Percentiles rank a stretch among this genome's conserved stretches.
phyloP scores from a whole-genome alignment of 2,888 invertebrate species.

The Pristionchus japonicus region DNA sequence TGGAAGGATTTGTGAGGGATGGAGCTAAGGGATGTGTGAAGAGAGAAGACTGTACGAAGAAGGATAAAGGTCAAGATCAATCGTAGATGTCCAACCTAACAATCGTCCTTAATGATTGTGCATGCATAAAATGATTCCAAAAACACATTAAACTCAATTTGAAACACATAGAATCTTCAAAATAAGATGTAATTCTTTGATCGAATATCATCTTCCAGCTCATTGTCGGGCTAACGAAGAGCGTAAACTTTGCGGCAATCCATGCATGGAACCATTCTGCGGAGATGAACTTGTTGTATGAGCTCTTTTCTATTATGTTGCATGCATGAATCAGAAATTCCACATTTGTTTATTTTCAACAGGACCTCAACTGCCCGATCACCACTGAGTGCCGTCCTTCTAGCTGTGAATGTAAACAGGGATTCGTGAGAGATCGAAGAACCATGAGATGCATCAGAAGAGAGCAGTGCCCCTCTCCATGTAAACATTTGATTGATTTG shows the following conservation, averaged over 20 bases:
- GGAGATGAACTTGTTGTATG: conserved; percentile 15
- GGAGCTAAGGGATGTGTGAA: conserved; percentile 19
- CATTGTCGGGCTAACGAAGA: conserved; percentile 7
- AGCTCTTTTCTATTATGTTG: not conserved
- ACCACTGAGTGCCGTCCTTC: not conserved
- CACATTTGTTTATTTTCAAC: not conserved
- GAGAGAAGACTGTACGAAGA: conserved; percentile 19
- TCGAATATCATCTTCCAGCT: too few relatives aligned
- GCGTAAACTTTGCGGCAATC: not conserved
- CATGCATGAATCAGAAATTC: not conserved
- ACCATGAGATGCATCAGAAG: not conserved
- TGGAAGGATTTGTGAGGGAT: conserved; percentile 21
- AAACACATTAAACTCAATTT: too few relatives aligned
- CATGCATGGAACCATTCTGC: conserved; percentile 32
- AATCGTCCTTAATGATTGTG: too few relatives aligned
- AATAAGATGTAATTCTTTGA: too few relatives aligned
- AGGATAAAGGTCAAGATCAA: not conserved
- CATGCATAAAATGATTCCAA: too few relatives aligned
- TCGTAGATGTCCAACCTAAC: too few relatives aligned
- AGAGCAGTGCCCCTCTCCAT: not conserved
- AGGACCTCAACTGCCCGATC: too few relatives aligned
- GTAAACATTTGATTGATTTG: not conserved
- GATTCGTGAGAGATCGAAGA: conserved; percentile 4
- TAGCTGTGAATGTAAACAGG: not conserved
- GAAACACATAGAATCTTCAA: too few relatives aligned